phyloP scores from a whole-genome alignment of 2,888 invertebrate species.

The Scaeva pyrastri region DNA sequence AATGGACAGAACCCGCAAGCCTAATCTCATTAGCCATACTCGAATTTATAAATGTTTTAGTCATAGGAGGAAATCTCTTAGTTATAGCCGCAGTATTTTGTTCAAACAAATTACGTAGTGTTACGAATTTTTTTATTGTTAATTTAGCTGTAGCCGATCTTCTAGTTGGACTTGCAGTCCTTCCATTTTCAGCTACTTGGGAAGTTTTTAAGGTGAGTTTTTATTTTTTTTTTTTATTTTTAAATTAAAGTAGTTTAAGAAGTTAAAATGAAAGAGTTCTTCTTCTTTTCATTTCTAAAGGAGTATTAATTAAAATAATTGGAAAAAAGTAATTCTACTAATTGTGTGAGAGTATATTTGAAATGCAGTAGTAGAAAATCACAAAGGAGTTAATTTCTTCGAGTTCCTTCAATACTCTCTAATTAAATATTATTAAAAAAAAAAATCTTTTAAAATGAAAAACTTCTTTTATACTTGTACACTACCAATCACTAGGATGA shows the following conservation, averaged over 20 bases:
- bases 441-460: no score
- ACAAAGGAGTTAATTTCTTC: no score
- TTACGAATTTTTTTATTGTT: slow-evolving; percentile 98
- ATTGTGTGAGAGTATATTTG: no score
- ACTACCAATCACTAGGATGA: no score
- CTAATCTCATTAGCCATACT: slow-evolving; percentile 91
- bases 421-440: no score
- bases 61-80: slow-evolving; percentile 94
- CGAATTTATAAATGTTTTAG: slow-evolving; percentile 93
- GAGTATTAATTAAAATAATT: no score
- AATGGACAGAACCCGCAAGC: slow-evolving; percentile 92
- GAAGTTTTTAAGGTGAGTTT: slow-evolving; percentile 93
- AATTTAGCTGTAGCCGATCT: slow-evolving; percentile 98
- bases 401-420: no score
- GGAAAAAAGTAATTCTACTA: neutral
- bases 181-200: slow-evolving; percentile 98
- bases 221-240: neutral
- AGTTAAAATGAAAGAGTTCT: no score
- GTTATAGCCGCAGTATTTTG: slow-evolving; percentile 97
- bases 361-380: neutral
- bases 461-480: no score
- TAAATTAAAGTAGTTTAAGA: neutral
- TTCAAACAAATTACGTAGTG: slow-evolving; percentile 95
- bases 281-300: no score
- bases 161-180: slow-evolving; percentile 96